A percentile compares a stretch with the other conserved stretches of the same genome.
Evolutionary conservation across 2,113 vertebrate species (phyloP).

Genomic region (Tamias sibiricus): DNA sequence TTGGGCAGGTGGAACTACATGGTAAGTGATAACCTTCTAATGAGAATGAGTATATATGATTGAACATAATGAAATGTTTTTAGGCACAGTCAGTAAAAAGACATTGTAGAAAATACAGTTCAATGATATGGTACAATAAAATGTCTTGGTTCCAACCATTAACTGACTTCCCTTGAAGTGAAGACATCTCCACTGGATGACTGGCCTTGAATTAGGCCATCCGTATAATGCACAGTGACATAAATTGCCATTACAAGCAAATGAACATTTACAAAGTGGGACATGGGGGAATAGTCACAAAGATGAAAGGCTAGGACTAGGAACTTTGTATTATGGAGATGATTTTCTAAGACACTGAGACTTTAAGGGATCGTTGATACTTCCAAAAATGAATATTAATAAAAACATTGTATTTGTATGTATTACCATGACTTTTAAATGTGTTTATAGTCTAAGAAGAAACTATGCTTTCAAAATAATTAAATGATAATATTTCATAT

Average conservation of each 20-base stretch:
- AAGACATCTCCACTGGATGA: slow-evolving; percentile 85
- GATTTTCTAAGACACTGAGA: slow-evolving; percentile 28
- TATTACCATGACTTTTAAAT: neutral
- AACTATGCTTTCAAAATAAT: neutral
- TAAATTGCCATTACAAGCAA: slow-evolving; percentile 86
- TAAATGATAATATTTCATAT: neutral
- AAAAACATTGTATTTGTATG: neutral
- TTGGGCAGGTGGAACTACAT: neutral
- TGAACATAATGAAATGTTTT: slow-evolving; percentile 75
- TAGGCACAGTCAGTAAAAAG: slow-evolving; percentile 72
- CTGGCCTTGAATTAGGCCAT: slow-evolving; percentile 85
- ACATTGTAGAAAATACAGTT: slow-evolving; percentile 73
- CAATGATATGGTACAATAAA: slow-evolving; percentile 60
- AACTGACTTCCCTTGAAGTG: slow-evolving; percentile 72
- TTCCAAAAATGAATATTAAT: slow-evolving; percentile 27
- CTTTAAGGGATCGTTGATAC: neutral
- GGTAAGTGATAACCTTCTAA: slow-evolving; percentile 58
- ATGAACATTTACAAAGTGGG: slow-evolving; percentile 84
- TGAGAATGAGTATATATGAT: slow-evolving; percentile 63
- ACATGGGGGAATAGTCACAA: slow-evolving; percentile 73
- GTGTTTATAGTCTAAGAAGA: neutral
- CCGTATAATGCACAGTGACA: slow-evolving; percentile 82
- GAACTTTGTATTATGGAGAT: slow-evolving; percentile 44
- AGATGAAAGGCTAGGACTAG: slow-evolving; percentile 34
- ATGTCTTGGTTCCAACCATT: slow-evolving; percentile 72